These are phyloP conservation scores for Lasioglossum lativentre DNA, from an alignment of 2,888 invertebrate species.

Conservation along the genomic window DNA sequence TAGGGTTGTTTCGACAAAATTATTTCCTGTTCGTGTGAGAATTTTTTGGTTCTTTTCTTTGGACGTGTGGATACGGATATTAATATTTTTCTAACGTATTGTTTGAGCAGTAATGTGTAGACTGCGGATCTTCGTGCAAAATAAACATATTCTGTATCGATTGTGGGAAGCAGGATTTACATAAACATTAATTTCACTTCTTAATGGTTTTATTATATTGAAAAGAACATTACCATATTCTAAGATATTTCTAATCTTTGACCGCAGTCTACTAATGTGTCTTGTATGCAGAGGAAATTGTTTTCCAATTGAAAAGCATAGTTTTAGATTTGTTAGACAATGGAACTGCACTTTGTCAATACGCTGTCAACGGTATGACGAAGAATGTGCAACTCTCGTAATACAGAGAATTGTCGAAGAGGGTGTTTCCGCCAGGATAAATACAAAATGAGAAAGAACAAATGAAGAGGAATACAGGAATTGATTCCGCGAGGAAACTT, in stretches of 20 bases:
- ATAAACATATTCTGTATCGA: no score
- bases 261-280: no score
- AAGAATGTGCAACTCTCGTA: not conserved
- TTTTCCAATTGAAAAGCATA: not conserved
- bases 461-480: conserved; percentile 2
- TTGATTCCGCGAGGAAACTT: conserved; percentile 3
- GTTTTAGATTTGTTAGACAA: not conserved
- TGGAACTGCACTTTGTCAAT: not conserved
- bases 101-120: no score
- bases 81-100: not conserved
- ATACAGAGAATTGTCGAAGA: not conserved
- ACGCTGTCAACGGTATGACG: not conserved
- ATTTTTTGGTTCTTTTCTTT: not conserved
- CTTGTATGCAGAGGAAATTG: not conserved
- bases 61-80: not conserved
- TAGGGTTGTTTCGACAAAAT: not conserved
- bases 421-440: not conserved
- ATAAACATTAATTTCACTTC: no score
- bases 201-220: no score
- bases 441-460: not conserved
- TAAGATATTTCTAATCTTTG: no score
- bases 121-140: no score
- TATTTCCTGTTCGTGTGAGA: not conserved
- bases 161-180: no score
- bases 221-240: no score